Conservation (phyloP, 2,113 vertebrate genomes). For the Pteronura brasiliensis region DNA sequence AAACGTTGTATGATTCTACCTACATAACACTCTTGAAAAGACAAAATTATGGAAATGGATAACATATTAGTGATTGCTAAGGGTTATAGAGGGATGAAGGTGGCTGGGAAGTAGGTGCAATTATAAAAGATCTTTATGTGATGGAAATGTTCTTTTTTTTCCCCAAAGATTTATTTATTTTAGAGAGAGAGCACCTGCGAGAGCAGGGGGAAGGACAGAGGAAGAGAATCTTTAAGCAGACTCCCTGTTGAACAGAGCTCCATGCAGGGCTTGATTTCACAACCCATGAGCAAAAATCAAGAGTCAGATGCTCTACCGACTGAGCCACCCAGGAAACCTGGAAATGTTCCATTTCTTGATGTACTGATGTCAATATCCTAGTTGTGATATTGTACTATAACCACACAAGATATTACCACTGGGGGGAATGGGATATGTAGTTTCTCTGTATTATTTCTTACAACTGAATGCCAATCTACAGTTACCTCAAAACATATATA, state of each 20-base stretch:
- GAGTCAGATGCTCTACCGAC: too few species aligned
- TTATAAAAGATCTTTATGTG: background rate
- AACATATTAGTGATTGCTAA: background rate
- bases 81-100: background rate
- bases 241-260: too few species aligned
- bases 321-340: background rate
- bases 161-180: too few species aligned
- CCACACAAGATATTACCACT: background rate
- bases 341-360: background rate
- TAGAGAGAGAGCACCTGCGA: too few species aligned
- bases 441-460: background rate
- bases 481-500: background rate
- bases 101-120: background rate
- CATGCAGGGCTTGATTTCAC: too few species aligned
- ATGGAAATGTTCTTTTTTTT: background rate
- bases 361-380: background rate
- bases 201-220: too few species aligned
- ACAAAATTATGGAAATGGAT: background rate
- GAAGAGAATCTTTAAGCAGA: too few species aligned
- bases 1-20: background rate
- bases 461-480: background rate
- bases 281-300: too few species aligned
- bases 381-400: background rate
- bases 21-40: background rate
- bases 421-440: background rate